Evolutionary conservation across 2,888 invertebrate genomes (phyloP).

Genomic region (Hetaerina titia): DNA sequence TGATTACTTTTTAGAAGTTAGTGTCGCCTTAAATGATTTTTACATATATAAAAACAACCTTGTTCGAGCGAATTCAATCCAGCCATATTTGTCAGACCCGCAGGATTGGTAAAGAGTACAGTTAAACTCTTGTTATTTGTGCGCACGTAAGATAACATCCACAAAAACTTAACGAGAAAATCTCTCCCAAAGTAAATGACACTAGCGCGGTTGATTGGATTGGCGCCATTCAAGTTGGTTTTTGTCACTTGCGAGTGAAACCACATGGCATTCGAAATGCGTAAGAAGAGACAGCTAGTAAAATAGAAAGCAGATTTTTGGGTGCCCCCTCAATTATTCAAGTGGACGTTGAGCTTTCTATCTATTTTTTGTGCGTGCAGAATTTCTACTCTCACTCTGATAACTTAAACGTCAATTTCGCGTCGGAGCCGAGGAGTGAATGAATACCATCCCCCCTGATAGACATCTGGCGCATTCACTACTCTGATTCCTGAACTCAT

Average conservation of each 20-base stretch:
- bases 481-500: background rate
- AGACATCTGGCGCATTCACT: no score
- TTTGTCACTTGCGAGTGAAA: background rate
- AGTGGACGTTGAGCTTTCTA: background rate
- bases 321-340: background rate
- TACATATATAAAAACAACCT: no score
- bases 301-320: conserved; percentile 6
- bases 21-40: no score
- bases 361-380: background rate
- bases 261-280: background rate
- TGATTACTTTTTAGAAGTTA: no score
- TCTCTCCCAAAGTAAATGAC: no score
- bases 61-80: no score
- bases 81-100: no score
- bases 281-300: background rate
- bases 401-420: background rate
- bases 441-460: background rate
- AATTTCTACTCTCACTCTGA: background rate
- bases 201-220: background rate
- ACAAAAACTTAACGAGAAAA: no score
- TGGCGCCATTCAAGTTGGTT: background rate
- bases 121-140: no score
- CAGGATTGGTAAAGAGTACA: no score
- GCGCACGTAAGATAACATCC: no score
- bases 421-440: background rate